Evolutionary conservation across 1,140 invertebrate genomes (phyloP).

Genomic region (Samia ricini): DNA sequence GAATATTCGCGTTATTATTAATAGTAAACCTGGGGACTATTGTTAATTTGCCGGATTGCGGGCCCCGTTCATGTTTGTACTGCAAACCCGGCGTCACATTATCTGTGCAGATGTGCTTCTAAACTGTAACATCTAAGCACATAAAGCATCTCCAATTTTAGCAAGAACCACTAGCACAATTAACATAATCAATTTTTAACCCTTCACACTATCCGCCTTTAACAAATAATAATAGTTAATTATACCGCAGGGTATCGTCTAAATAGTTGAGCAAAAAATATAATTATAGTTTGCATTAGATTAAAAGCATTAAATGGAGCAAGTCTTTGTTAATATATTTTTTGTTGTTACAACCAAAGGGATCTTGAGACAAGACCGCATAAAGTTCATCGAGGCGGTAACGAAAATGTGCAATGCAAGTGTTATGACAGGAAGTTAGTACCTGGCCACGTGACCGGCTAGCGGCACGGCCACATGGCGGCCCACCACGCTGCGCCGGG

Average conservation of each 20-base stretch:
- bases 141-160: slow-evolving; percentile 47
- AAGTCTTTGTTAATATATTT: no score
- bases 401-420: slow-evolving; percentile 49
- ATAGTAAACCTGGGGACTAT: slow-evolving; percentile 48
- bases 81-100: slow-evolving; percentile 23
- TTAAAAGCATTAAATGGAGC: not conserved
- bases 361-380: not conserved
- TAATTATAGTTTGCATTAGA: no score
- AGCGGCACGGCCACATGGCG: slow-evolving; percentile 44
- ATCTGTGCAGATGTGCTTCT: slow-evolving; percentile 67
- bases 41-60: slow-evolving; percentile 58
- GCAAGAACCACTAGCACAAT: slow-evolving; percentile 38
- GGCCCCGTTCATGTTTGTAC: slow-evolving; percentile 43
- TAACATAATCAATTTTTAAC: slow-evolving; percentile 55
- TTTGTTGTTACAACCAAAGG: not conserved
- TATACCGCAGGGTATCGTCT: no score
- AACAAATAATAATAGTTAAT: slow-evolving; percentile 45
- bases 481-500: slow-evolving; percentile 15
- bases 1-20: slow-evolving; percentile 67
- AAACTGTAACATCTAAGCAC: slow-evolving; percentile 41
- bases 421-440: slow-evolving; percentile 43
- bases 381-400: not conserved
- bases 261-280: slow-evolving; percentile 23
- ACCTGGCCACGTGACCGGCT: slow-evolving; percentile 55
- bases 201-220: slow-evolving; percentile 28